Evolutionary conservation across 2,113 vertebrate genomes (phyloP).

Genomic region (Nothocercus julius): DNA sequence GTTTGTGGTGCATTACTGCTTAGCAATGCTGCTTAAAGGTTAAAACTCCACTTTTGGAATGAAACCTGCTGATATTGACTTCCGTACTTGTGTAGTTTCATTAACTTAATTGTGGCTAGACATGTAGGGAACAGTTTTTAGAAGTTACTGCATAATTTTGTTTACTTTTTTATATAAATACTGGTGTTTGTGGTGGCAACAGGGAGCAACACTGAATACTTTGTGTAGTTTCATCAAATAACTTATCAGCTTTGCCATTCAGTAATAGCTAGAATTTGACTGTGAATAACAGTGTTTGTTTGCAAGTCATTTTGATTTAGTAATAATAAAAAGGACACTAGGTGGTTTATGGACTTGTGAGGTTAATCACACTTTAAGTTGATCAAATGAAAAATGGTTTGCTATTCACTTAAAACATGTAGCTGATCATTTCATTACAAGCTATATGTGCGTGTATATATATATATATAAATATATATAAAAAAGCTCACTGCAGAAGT

Average conservation of each 20-base stretch:
- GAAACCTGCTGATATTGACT: neutral
- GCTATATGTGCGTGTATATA: neutral
- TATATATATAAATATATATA: too few species aligned
- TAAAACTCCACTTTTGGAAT: neutral
- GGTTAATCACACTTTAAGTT: neutral
- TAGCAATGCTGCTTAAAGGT: neutral
- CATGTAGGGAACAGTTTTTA: neutral
- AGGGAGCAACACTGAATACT: neutral
- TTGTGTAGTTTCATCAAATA: neutral
- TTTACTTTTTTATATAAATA: neutral
- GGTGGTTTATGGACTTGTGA: neutral
- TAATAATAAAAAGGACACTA: neutral
- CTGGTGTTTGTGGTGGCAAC: neutral
- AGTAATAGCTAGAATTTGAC: neutral
- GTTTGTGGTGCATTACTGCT: slow-evolving; percentile 4
- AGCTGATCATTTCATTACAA: neutral
- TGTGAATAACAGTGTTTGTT: neutral
- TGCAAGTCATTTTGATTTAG: neutral
- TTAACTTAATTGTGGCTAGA: neutral
- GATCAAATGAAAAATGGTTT: neutral
- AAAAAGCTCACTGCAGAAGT: neutral
- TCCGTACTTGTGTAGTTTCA: neutral
- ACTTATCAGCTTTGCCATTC: neutral
- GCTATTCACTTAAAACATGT: neutral
- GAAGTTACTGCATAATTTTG: neutral